Conservation (phyloP, 2,113 vertebrate species). For the Acrocephalus kingi region DNA sequence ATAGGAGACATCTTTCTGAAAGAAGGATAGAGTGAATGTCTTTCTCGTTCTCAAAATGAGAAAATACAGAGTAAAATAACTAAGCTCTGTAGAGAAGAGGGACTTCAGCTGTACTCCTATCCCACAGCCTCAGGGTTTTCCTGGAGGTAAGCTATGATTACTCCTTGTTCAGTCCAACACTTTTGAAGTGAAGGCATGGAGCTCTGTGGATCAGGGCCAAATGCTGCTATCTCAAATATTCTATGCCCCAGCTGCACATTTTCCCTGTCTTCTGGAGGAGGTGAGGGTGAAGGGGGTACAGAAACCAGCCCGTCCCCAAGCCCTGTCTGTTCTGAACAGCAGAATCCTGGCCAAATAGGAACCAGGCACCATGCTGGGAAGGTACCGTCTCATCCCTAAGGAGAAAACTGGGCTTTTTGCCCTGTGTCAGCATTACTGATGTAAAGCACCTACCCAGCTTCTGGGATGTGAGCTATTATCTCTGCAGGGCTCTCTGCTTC, state of each 20-base stretch:
- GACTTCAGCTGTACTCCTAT: neutral
- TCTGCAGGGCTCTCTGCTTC: constrained; percentile 33
- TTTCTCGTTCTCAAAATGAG: neutral
- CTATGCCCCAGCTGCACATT: neutral
- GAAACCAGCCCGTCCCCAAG: neutral
- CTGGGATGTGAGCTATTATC: constrained; percentile 29
- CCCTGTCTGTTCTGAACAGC: neutral
- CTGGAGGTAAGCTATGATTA: neutral
- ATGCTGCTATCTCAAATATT: neutral
- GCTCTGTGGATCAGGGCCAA: neutral
- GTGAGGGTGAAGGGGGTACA: fast-evolving
- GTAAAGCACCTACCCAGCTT: constrained; percentile 28
- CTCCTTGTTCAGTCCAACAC: neutral
- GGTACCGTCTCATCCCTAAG: neutral
- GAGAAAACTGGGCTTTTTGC: constrained; percentile 15
- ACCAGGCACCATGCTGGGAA: fast-evolving
- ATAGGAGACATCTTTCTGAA: neutral
- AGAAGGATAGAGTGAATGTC: neutral
- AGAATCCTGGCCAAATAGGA: neutral
- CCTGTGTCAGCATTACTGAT: neutral
- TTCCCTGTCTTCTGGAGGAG: neutral
- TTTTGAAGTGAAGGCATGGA: neutral
- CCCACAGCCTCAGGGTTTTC: neutral
- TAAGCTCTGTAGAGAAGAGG: neutral
- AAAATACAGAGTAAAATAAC: neutral